Percentiles rank a stretch among this genome's conserved stretches.
Conservation (phyloP, 2,888 invertebrate genomes). For the Cryptosula pallasiana region DNA sequence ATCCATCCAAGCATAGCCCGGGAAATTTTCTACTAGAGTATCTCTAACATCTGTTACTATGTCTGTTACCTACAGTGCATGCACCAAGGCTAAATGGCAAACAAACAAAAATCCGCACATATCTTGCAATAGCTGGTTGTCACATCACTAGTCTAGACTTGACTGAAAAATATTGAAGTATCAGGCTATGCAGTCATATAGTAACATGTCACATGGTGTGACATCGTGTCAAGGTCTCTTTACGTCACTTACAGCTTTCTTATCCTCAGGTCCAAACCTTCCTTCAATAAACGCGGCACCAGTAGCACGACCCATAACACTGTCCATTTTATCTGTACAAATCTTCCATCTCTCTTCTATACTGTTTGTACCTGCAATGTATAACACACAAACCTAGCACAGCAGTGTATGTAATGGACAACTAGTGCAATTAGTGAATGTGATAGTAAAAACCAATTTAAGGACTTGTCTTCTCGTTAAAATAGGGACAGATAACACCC, state of each 20-base stretch:
- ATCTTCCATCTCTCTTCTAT: slow-evolving; percentile 14
- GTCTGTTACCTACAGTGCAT: slow-evolving; percentile 35
- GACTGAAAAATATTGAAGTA: no score
- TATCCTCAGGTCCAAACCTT: slow-evolving; percentile 35
- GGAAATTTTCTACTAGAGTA: slow-evolving; percentile 35
- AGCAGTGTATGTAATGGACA: no score
- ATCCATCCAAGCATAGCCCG: slow-evolving; percentile 43
- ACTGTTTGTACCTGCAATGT: background rate
- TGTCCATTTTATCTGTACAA: slow-evolving; percentile 20
- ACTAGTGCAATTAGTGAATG: no score
- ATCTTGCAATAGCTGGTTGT: no score
- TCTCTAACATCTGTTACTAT: slow-evolving; percentile 34
- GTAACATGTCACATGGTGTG: background rate
- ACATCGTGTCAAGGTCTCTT: background rate
- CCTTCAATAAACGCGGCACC: slow-evolving; percentile 39
- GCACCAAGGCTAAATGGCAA: no score
- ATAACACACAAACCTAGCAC: no score
- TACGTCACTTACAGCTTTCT: slow-evolving; percentile 33
- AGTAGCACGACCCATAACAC: slow-evolving; percentile 35
- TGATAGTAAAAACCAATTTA: no score
- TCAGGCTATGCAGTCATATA: no score
- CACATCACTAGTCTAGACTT: no score
- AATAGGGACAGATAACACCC: no score
- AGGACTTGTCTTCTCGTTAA: no score
- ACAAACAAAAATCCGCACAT: no score